Percentiles rank a stretch among this genome's conserved stretches.
phyloP scores from a whole-genome alignment of 2,888 invertebrate species.

The Cryptocheilus praepositus region DNA sequence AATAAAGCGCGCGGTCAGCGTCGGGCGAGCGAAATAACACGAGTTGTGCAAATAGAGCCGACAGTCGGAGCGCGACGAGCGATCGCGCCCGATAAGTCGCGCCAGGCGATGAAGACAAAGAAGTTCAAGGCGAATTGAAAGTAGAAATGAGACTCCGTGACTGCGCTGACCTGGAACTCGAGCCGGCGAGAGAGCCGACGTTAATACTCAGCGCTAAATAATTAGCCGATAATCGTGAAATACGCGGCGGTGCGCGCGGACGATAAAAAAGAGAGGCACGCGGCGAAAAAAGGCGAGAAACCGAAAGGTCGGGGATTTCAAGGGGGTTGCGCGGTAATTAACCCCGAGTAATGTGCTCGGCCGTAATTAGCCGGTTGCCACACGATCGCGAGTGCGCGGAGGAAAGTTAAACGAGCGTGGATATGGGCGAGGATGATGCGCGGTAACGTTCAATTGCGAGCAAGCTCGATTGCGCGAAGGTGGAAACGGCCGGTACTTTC shows the following conservation, averaged over 20 bases:
- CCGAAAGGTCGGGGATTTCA: neutral
- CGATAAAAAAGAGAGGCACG: neutral
- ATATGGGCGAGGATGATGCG: too few relatives aligned
- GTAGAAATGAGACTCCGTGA: conserved; percentile 35
- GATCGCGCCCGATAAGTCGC: conserved; percentile 27
- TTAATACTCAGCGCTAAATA: neutral
- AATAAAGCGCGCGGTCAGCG: neutral
- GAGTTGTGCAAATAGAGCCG: conserved; percentile 11
- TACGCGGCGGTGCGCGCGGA: neutral
- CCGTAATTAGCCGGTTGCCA: too few relatives aligned
- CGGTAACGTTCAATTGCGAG: too few relatives aligned
- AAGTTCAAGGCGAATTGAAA: conserved; percentile 43
- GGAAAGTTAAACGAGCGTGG: too few relatives aligned
- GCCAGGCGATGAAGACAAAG: conserved; percentile 34
- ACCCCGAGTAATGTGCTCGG: too few relatives aligned
- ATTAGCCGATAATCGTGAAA: conserved; percentile 1
- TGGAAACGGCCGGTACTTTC: too few relatives aligned
- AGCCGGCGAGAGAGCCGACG: too few relatives aligned
- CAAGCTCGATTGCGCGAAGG: too few relatives aligned
- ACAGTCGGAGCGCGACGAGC: conserved; percentile 22
- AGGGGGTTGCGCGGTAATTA: neutral
- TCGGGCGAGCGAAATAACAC: neutral
- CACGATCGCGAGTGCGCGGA: too few relatives aligned
- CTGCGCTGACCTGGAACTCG: conserved; percentile 2
- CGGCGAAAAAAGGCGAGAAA: neutral